These are phyloP conservation scores for Gambusia holbrooki DNA, from an alignment of 2,113 vertebrate species.

Conservation along the genomic window DNA sequence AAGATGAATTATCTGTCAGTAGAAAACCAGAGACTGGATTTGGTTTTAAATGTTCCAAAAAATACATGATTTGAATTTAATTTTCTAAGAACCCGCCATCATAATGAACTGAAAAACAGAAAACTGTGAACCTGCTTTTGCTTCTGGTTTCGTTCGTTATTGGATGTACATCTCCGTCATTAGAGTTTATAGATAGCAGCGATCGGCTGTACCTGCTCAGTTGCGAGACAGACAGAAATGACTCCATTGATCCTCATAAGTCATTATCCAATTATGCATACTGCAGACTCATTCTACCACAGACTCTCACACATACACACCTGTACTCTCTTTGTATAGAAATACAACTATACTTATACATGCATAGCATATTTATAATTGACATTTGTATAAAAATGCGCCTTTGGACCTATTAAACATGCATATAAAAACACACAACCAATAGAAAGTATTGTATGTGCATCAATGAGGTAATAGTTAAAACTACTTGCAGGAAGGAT, in stretches of 20 bases:
- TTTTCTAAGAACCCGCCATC: background rate
- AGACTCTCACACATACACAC: background rate
- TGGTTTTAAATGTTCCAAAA: no score
- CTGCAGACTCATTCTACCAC: slow-evolving; percentile 52
- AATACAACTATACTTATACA: background rate
- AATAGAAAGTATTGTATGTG: background rate
- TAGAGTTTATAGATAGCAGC: slow-evolving; percentile 4
- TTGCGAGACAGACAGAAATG: slow-evolving; percentile 48
- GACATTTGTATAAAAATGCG: background rate
- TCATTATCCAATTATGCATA: slow-evolving; percentile 68
- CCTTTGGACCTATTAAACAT: background rate
- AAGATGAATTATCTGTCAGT: no score
- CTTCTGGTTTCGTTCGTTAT: background rate
- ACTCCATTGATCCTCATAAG: slow-evolving; percentile 59
- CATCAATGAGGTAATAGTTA: background rate
- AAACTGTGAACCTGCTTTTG: background rate
- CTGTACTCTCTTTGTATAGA: background rate
- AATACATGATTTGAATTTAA: background rate
- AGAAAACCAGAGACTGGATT: no score
- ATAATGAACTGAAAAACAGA: background rate
- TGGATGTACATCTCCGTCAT: background rate
- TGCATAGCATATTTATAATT: background rate
- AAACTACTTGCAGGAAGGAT: background rate
- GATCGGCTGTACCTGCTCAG: slow-evolving; percentile 23
- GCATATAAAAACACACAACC: background rate